Evolutionary conservation across 2,113 vertebrate species (phyloP), one percentile per base, ranked within the genome.

Genomic region (Callocephalon fimbriatum): DNA sequence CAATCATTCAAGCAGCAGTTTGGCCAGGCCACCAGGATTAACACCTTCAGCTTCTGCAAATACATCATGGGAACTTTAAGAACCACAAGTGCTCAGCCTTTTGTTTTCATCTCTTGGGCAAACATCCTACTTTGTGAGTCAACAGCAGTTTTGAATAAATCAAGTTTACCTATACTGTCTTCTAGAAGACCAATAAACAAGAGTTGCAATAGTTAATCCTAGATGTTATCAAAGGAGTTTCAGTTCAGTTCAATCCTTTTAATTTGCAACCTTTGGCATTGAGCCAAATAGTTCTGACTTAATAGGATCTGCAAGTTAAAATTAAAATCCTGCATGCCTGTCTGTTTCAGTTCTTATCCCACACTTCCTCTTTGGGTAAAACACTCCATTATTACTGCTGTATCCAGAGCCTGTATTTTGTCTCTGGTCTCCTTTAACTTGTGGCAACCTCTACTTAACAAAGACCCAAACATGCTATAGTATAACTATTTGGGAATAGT

Each of bases 291-390:
- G 89, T 7, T 92, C 59, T 77, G 91, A 94, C 81, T 93, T 93
- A 86, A 77, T 68, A 88, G 85, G 87, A 76, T 88, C 87, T 94
- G 66, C 71, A 90, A 88, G 67, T 73, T 86, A 71, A 95, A 97
- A 95, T 93, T 71, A 80, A 96, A 95, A 77, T 84, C 78, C 47
- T 74, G 35, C 67, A 29, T 93, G 70, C 73, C 63, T 91, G 47
- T 53, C 56, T 84, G 65, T 83, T 93, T 51, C 54, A 35, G 78
- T 67, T 90, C 58, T 93, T 71, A 86, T 80, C 81, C 90, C 59
- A 37, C 50, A 37, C 38, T 63, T 88, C 84, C 81, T 90, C 78
- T 78, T 89, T 13, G 54, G 38, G 63, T 50, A 86, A 87, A 74
- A 47, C 53, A 59, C 59, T 51, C 68, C 63, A 40, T 88, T 84